These are phyloP conservation scores for Centruroides sculpturatus DNA, from an alignment of 1,140 invertebrate species.

Conservation along the genomic window DNA sequence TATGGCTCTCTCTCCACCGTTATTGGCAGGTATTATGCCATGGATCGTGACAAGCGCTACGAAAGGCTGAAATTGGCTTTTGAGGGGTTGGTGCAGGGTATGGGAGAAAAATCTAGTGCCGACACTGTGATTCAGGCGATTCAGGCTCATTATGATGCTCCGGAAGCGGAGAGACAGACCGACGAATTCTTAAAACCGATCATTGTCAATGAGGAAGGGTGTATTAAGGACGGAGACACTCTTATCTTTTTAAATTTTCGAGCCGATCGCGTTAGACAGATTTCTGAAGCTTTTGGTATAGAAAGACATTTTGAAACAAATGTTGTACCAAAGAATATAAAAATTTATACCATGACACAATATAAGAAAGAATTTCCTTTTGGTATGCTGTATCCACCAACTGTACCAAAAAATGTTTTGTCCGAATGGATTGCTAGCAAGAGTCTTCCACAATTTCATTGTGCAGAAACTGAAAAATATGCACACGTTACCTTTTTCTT, in stretches of 20 bases:
- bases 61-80: conserved; percentile 34
- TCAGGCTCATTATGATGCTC: conserved; percentile 14
- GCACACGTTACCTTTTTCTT: conserved; percentile 38
- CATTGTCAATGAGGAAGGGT: conserved; percentile 26
- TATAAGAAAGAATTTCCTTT: conserved; percentile 36
- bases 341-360: conserved; percentile 30
- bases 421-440: conserved; percentile 31
- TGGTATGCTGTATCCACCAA: conserved; percentile 30
- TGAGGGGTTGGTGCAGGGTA: conserved; percentile 32
- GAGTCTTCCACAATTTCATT: conserved; percentile 30
- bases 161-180: conserved; percentile 22
- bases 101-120: conserved; percentile 24
- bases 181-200: conserved; percentile 38
- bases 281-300: conserved; percentile 30
- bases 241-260: conserved; percentile 35
- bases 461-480: conserved; percentile 38
- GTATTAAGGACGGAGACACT: conserved; percentile 32
- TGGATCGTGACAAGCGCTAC: conserved; percentile 37
- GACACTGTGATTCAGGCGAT: conserved; percentile 24
- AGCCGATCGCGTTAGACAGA: conserved; percentile 35
- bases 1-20: conserved; percentile 34
- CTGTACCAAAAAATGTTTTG: conserved; percentile 31
- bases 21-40: conserved; percentile 37
- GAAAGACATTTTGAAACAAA: conserved; percentile 27
- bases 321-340: conserved; percentile 22